phyloP scores from a whole-genome alignment of 1,140 invertebrate species.

The Bilobella aurantiaca region DNA sequence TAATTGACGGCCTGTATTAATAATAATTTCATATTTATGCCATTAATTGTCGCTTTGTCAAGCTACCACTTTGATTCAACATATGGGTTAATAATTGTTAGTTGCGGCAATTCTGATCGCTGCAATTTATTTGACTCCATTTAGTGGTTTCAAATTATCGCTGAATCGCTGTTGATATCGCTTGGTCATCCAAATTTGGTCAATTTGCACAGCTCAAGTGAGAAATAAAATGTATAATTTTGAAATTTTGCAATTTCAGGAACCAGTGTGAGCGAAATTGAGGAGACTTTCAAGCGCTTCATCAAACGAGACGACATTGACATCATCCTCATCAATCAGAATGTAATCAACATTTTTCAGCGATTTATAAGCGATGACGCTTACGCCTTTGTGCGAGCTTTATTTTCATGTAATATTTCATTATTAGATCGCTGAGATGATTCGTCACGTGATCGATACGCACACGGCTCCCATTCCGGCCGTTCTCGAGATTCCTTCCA shows the following conservation, averaged over 20 bases:
- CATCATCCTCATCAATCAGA: slow-evolving; percentile 98
- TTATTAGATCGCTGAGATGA: slow-evolving; percentile 81
- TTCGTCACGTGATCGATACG: slow-evolving; percentile 89
- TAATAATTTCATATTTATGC: too few relatives aligned
- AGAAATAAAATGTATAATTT: background rate
- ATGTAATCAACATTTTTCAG: slow-evolving; percentile 47
- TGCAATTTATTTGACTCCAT: background rate
- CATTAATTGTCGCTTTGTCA: too few relatives aligned
- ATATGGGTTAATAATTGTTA: too few relatives aligned
- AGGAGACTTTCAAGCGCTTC: slow-evolving; percentile 93
- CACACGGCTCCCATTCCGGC: slow-evolving; percentile 88
- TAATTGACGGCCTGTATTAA: too few relatives aligned
- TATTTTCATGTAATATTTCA: slow-evolving; percentile 19
- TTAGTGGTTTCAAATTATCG: too few relatives aligned
- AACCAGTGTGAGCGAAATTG: slow-evolving; percentile 89
- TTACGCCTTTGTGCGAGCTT: background rate
- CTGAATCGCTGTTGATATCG: too few relatives aligned
- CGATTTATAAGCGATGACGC: background rate
- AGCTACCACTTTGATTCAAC: too few relatives aligned
- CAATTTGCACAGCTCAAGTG: too few relatives aligned
- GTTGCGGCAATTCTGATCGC: too few relatives aligned
- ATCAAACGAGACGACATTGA: slow-evolving; percentile 94
- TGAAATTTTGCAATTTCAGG: slow-evolving; percentile 52
- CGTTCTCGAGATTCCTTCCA: slow-evolving; percentile 96
- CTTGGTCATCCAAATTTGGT: too few relatives aligned